phyloP scores from a whole-genome alignment of 2,888 invertebrate genomes.

The Leptinotarsa haldemani region DNA sequence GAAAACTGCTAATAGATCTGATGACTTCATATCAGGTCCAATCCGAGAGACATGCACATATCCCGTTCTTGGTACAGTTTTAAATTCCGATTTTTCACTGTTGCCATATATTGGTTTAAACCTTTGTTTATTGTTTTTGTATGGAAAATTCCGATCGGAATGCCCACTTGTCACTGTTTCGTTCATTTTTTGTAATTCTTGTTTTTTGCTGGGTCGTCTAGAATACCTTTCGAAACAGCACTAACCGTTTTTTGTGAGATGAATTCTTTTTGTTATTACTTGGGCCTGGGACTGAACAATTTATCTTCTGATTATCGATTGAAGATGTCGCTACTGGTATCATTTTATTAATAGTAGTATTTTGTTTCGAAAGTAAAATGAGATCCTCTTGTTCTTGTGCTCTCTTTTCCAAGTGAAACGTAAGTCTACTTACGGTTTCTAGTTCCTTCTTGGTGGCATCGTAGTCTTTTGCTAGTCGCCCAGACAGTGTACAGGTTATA shows the following conservation, averaged over 20 bases:
- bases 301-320: background rate
- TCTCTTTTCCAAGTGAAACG: background rate
- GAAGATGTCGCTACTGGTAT: constrained; percentile 7
- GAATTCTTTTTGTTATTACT: background rate
- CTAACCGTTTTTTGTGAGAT: background rate
- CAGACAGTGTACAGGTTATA: background rate
- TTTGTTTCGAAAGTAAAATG: background rate
- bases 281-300: background rate
- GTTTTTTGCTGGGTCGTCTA: background rate
- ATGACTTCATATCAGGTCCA: background rate
- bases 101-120: background rate
- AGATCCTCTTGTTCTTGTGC: background rate
- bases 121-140: background rate
- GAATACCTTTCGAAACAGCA: background rate
- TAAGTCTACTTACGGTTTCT: background rate
- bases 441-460: too few species aligned
- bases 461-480: background rate
- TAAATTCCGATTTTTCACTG: constrained; percentile 1
- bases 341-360: background rate
- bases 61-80: background rate
- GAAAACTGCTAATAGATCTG: background rate
- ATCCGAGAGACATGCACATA: background rate
- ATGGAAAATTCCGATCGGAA: background rate
- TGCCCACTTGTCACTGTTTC: background rate
- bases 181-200: background rate